phyloP scores from a whole-genome alignment of 2,113 vertebrate genomes.

The Nyctibius bracteatus region DNA sequence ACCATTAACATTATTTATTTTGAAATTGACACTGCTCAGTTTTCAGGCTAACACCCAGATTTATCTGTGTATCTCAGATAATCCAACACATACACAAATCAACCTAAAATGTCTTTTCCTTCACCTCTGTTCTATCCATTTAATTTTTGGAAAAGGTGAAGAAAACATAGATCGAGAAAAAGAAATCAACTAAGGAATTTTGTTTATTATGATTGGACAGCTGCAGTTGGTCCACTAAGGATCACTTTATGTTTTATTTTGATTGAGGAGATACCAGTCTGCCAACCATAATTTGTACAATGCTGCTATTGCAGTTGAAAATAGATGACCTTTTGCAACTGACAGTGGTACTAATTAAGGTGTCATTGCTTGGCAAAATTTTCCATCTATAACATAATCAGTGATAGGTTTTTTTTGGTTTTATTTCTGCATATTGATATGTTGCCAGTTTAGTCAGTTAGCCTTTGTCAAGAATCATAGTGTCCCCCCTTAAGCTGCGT shows the following conservation, averaged over 20 bases:
- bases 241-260: constrained; percentile 82
- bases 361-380: constrained; percentile 14
- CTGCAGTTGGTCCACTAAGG: constrained; percentile 70
- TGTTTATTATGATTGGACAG: constrained; percentile 80
- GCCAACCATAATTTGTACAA: constrained; percentile 74
- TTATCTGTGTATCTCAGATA: constrained; percentile 70
- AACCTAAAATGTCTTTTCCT: constrained; percentile 47
- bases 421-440: background rate
- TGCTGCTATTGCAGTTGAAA: constrained; percentile 66
- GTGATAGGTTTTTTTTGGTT: background rate
- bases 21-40: constrained; percentile 67
- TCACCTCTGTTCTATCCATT: constrained; percentile 51
- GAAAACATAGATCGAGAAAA: constrained; percentile 71
- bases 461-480: background rate
- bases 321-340: constrained; percentile 63
- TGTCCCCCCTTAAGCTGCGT: background rate
- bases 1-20: constrained; percentile 74
- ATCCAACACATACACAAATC: constrained; percentile 60
- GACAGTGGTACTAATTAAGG: constrained; percentile 41
- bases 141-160: constrained; percentile 71
- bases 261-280: constrained; percentile 77
- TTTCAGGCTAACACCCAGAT: constrained; percentile 71
- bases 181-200: constrained; percentile 74
- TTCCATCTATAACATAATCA: constrained; percentile 8
- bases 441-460: background rate